Percentiles rank a stretch among this genome's conserved stretches.
Conservation (phyloP, 1,140 invertebrate genomes). For the Aporrectodea caliginosa region DNA sequence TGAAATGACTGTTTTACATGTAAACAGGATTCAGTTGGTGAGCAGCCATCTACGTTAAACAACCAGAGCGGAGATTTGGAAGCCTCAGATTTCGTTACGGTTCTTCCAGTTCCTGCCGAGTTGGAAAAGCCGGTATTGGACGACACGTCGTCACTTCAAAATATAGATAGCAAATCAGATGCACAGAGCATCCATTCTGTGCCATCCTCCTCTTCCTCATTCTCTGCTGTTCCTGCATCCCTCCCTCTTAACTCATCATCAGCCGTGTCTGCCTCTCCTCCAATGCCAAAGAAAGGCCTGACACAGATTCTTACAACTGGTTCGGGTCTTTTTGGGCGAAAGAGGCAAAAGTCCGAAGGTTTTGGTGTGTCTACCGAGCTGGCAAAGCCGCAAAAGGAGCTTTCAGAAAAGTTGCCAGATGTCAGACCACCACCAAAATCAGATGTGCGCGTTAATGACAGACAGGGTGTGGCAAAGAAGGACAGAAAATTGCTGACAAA, state of each 20-base stretch:
- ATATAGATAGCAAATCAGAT: not conserved
- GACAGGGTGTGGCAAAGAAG: not conserved
- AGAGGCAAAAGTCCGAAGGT: not conserved
- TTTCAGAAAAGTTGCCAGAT: not conserved
- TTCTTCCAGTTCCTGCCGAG: not conserved
- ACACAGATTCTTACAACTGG: conserved; percentile 2
- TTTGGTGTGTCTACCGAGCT: not conserved
- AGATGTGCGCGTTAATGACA: not conserved
- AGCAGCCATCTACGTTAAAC: too few relatives aligned
- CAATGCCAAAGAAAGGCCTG: not conserved
- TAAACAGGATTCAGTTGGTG: too few relatives aligned
- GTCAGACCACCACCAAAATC: not conserved
- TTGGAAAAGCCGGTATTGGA: not conserved
- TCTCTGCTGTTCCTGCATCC: not conserved
- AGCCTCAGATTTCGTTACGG: not conserved
- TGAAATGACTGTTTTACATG: too few relatives aligned
- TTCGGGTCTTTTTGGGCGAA: not conserved
- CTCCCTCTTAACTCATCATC: too few relatives aligned
- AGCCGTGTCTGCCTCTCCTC: not conserved
- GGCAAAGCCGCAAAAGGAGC: not conserved
- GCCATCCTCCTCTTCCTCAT: not conserved
- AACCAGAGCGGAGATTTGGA: not conserved
- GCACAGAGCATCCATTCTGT: not conserved
- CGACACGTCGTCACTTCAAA: not conserved
- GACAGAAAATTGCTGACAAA: not conserved